Evolutionary conservation across 2,797 vertebrate genomes (phyloP).

Genomic region (Gorsachius magnificus): DNA sequence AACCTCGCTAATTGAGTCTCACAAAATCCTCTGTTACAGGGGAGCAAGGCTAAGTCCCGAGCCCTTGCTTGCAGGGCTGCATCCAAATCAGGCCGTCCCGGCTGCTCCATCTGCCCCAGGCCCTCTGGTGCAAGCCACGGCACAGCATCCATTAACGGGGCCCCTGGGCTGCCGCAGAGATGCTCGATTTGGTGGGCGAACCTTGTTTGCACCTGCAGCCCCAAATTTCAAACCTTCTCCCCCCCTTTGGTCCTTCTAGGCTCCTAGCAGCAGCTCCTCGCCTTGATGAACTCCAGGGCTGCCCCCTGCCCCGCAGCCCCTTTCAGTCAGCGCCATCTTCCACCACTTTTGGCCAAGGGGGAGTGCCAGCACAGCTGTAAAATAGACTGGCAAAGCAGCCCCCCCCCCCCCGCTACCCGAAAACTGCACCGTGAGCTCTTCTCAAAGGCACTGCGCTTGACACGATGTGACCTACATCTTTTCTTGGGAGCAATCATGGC

Average conservation of each 20-base stretch:
- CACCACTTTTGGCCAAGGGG: background rate
- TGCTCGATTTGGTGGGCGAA: background rate
- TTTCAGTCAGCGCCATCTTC: background rate
- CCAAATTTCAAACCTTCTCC: background rate
- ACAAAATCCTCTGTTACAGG: background rate
- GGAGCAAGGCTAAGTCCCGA: background rate
- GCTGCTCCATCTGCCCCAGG: background rate
- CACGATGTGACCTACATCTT: background rate
- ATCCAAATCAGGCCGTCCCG: background rate
- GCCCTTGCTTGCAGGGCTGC: background rate
- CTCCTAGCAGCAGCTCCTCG: background rate
- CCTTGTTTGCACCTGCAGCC: background rate
- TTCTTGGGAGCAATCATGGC: slow-evolving; percentile 10
- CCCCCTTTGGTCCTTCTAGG: background rate
- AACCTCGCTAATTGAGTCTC: slow-evolving; percentile 50
- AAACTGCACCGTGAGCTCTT: background rate
- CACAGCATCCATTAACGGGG: rapidly evolving
- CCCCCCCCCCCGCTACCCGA: background rate
- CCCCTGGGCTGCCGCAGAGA: background rate
- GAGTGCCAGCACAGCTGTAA: background rate
- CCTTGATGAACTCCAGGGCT: background rate
- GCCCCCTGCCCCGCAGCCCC: background rate
- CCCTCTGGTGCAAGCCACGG: rapidly evolving
- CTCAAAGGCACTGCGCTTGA: background rate
- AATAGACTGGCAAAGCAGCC: background rate